These are phyloP conservation scores for Scleropages formosus DNA, from an alignment of 2,797 vertebrate genomes.

Conservation along the genomic window DNA sequence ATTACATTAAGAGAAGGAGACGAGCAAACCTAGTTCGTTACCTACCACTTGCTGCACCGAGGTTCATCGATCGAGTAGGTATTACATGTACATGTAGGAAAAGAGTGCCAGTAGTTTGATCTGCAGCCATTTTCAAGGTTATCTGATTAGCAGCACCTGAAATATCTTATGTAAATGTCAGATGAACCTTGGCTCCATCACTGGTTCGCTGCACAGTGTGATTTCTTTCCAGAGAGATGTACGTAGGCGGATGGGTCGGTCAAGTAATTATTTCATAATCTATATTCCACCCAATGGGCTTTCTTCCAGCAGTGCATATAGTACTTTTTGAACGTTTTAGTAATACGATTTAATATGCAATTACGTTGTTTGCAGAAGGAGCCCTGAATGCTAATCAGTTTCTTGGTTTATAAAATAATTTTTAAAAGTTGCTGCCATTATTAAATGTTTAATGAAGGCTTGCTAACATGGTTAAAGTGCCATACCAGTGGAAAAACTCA, in stretches of 20 bases:
- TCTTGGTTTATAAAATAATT: no score
- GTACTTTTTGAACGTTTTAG: not conserved
- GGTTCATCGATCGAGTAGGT: no score
- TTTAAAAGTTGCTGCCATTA: no score
- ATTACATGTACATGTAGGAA: not conserved
- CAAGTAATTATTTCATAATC: not conserved
- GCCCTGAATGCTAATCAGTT: not conserved
- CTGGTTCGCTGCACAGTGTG: not conserved
- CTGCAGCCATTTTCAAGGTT: constrained; percentile 1
- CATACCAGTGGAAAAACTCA: no score
- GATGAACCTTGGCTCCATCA: not conserved
- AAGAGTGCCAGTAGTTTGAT: not conserved
- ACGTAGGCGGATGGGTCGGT: not conserved
- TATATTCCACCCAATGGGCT: not conserved
- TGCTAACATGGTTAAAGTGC: no score
- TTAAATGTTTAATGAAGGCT: no score
- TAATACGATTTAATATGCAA: not conserved
- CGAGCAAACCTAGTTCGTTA: no score
- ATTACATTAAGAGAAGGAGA: no score
- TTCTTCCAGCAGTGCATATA: not conserved
- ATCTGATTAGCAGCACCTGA: constrained; percentile 33
- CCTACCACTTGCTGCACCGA: no score
- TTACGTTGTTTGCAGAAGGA: constrained; percentile 9
- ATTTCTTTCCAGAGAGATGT: not conserved
- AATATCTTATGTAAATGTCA: constrained; percentile 44